Evolutionary conservation across 2,888 invertebrate genomes (phyloP).

Genomic region (Molorchus minor): DNA sequence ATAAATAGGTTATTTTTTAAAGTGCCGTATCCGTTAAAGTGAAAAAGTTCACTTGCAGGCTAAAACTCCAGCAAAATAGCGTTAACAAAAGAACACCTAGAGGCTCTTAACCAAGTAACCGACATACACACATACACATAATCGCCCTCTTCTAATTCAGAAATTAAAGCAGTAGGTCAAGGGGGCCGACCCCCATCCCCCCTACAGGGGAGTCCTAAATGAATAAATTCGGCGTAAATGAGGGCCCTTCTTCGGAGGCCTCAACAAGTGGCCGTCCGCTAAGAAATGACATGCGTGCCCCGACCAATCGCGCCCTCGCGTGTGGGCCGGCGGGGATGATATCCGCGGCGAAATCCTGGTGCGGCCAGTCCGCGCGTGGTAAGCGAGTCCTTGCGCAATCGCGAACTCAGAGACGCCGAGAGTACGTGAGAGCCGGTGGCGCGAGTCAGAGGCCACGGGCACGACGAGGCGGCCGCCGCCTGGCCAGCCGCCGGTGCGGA

Average conservation of each 20-base stretch:
- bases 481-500: slow-evolving; percentile 56
- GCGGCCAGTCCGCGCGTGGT: slow-evolving; percentile 57
- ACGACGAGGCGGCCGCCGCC: slow-evolving; percentile 61
- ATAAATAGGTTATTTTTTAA: too few relatives aligned
- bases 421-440: slow-evolving; percentile 48
- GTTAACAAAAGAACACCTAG: too few relatives aligned
- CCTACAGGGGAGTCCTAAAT: slow-evolving; percentile 31
- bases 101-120: neutral
- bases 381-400: slow-evolving; percentile 56
- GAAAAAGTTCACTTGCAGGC: too few relatives aligned
- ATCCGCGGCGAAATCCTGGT: slow-evolving; percentile 52
- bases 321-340: slow-evolving; percentile 58
- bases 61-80: neutral
- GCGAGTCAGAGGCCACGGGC: slow-evolving; percentile 61
- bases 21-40: too few relatives aligned
- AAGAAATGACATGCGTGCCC: slow-evolving; percentile 56
- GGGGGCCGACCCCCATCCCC: slow-evolving; percentile 25
- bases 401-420: slow-evolving; percentile 44
- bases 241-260: slow-evolving; percentile 30
- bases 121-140: neutral
- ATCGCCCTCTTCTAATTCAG: neutral
- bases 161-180: slow-evolving; percentile 38
- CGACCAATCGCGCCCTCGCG: slow-evolving; percentile 54
- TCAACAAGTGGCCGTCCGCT: slow-evolving; percentile 52
- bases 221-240: slow-evolving; percentile 40